Conservation (phyloP, 2,113 vertebrate species). For the Bungarus multicinctus region DNA sequence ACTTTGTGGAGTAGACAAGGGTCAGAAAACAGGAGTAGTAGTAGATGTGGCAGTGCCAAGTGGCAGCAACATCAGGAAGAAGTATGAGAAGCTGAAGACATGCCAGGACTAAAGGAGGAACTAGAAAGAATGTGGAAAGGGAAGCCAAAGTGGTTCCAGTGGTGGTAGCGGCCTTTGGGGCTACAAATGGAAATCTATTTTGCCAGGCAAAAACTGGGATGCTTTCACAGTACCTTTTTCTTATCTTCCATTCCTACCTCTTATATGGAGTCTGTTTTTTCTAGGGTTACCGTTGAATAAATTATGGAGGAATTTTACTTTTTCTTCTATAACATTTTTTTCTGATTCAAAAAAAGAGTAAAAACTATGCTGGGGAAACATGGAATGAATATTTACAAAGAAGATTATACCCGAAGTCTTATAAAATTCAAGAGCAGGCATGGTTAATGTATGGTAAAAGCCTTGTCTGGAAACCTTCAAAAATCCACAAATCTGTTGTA, state of each 20-base stretch:
- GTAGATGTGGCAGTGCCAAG: not conserved
- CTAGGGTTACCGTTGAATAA: not conserved
- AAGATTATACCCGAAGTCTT: not conserved
- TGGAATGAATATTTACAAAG: not conserved
- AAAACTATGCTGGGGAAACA: not conserved
- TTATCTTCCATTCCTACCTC: not conserved
- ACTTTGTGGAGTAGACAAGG: not conserved
- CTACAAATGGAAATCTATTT: not conserved
- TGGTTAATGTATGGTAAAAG: not conserved
- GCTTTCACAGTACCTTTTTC: not conserved
- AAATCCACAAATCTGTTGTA: not conserved
- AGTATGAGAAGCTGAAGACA: not conserved
- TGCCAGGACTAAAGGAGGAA: not conserved
- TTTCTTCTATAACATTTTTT: not conserved
- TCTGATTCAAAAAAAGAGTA: not conserved
- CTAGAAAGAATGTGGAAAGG: not conserved
- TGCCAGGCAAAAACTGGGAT: not conserved
- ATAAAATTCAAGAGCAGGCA: not conserved
- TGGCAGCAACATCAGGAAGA: not conserved
- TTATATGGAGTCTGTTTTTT: not conserved
- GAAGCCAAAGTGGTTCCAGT: not conserved
- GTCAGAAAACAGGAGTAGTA: not conserved
- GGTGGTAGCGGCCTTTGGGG: not conserved
- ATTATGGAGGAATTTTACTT: not conserved
- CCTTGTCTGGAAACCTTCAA: not conserved